Base-by-base conservation (phyloP, 2,113 vertebrate species). In the Dipodomys stephensi region DNA sequence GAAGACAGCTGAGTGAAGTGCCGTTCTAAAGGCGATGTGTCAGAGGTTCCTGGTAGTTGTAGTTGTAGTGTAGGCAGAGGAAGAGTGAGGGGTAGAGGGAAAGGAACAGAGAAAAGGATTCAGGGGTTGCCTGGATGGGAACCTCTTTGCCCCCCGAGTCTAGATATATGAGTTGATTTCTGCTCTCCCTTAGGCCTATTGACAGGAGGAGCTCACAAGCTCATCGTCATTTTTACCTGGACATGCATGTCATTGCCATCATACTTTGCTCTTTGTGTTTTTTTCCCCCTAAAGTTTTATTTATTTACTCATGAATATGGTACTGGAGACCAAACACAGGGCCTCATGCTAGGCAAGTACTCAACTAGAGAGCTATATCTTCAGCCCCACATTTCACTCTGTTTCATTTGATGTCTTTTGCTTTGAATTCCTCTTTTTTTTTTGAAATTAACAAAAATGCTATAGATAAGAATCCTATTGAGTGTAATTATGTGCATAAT, bases 391-490 rank as follows among this genome's bases (percentile, higher is more conserved):
- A 64, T 27, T 23, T 60, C 22, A 44, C 57, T 39, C 80, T 3
- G 19, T 73, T 67, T 16, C 9, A 4, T 62, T 93, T 60, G 30
- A 69, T 79, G 27, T 49, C 44, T 82, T 95, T 90, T 90, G 62
- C 86, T 93, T 87, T 92, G n/a, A n/a, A n/a, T n/a, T n/a, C n/a
- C n/a, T 65, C n/a, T 91, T 25, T 72, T 35, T 74, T 62, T 18
- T 94, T 53, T 35, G 78, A 88, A 87, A 84, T 71, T 72, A 96
- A 69, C 2, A 6, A 62, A 68, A 91, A 30, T n/a, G 79, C 35
- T 35, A 18, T 0, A 23, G 77, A 76, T 89, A 57, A 92, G 88
- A 73, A 49, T 30, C 32, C 68, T 78, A 7, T 74, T 93, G 49
- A 77, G 44, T 68, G 65, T 81, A 87, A 87, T 32, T 60, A 3